phyloP scores from a whole-genome alignment of 1,140 invertebrate genomes.

The Panulirus ornatus region DNA sequence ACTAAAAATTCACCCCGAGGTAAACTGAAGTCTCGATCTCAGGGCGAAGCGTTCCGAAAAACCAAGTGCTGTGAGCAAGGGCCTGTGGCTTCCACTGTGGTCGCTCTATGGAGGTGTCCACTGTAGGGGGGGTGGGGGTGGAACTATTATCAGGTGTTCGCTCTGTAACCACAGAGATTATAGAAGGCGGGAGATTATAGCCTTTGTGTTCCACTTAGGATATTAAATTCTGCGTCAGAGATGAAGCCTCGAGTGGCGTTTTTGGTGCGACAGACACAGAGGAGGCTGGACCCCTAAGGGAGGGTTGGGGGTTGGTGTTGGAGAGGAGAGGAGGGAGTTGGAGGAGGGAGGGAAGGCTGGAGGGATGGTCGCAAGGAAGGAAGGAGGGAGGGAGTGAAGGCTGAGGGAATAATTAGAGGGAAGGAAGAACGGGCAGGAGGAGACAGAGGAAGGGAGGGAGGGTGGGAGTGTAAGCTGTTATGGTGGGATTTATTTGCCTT shows the following conservation, averaged over 20 bases:
- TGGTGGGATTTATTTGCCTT: too few species aligned
- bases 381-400: background rate
- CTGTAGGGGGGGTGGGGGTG: too few species aligned
- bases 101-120: conserved; percentile 4
- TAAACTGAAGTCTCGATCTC: too few species aligned
- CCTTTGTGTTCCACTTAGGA: conserved; percentile 64
- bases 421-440: background rate
- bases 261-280: background rate
- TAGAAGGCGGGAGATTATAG: conserved; percentile 56
- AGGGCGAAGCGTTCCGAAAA: too few species aligned
- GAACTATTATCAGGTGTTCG: conserved; percentile 55
- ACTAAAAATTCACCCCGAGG: too few species aligned
- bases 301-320: background rate
- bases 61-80: too few species aligned
- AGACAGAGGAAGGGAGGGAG: background rate
- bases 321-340: background rate
- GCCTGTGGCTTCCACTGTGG: too few species aligned
- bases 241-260: background rate
- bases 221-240: conserved; percentile 58
- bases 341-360: conserved; percentile 23
- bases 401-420: background rate
- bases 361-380: background rate
- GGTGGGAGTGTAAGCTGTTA: background rate
- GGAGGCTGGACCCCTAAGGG: too few species aligned
- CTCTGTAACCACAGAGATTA: conserved; percentile 45